A percentile compares a stretch with the other conserved stretches of the same genome.
Evolutionary conservation across 2,113 vertebrate genomes (phyloP).

Genomic region (Ptychochromis oligacanthus): DNA sequence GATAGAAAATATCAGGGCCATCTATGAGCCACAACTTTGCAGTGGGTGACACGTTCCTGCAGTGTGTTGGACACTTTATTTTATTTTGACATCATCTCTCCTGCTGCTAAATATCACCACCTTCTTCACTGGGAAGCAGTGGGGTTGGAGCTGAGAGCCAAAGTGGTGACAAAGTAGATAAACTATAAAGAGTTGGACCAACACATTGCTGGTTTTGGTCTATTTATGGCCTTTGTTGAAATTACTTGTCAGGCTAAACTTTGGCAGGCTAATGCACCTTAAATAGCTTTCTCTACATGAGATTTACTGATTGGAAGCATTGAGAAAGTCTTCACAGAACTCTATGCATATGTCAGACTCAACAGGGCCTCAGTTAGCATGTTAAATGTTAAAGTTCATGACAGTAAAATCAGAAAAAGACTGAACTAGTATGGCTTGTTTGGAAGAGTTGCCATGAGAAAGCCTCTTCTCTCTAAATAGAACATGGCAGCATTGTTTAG

Average conservation of each 20-base stretch:
- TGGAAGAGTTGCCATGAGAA: not conserved
- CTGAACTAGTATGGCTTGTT: not conserved
- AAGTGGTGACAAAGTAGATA: too few species aligned
- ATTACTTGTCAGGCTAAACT: not conserved
- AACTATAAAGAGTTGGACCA: too few species aligned
- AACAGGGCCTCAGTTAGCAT: not conserved
- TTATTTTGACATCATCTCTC: not conserved
- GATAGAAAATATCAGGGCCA: not conserved
- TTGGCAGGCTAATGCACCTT: too few species aligned
- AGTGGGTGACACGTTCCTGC: too few species aligned
- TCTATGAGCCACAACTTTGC: not conserved
- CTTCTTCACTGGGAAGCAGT: not conserved
- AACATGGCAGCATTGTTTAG: too few species aligned
- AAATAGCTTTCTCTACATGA: not conserved
- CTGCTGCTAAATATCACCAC: not conserved
- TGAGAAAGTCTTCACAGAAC: too few species aligned
- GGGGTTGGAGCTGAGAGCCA: not conserved
- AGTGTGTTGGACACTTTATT: accelerated
- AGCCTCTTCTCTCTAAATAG: not conserved
- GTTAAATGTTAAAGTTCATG: not conserved
- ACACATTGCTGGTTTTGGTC: not conserved
- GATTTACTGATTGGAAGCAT: not conserved
- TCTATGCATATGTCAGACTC: not conserved
- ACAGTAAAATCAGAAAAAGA: not conserved
- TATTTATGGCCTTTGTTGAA: not conserved